Percentiles rank a stretch among this genome's conserved stretches.
Conservation (phyloP, 2,113 vertebrate genomes). For the Leptobrachium leishanense region DNA sequence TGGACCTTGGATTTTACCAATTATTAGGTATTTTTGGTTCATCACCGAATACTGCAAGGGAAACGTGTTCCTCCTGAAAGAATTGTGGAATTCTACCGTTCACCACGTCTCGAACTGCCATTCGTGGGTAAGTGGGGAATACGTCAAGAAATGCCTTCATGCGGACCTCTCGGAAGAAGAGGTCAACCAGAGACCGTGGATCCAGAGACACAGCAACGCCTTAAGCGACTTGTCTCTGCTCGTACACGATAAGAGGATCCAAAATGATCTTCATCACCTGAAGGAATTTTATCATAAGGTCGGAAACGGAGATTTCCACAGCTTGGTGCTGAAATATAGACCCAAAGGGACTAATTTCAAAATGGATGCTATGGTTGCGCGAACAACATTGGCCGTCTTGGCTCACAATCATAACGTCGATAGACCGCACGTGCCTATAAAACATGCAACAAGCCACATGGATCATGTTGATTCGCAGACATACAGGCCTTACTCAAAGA, state of each 20-base stretch:
- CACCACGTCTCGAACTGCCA: neutral
- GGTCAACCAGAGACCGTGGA: neutral
- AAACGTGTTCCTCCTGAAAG: neutral
- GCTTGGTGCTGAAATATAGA: neutral
- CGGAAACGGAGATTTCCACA: neutral
- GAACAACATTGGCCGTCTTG: neutral
- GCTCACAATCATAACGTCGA: neutral
- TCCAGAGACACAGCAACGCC: neutral
- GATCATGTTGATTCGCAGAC: no score
- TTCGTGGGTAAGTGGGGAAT: neutral
- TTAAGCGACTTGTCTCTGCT: neutral
- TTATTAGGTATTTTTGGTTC: neutral
- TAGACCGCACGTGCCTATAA: no score
- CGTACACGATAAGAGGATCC: neutral
- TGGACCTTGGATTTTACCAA: neutral
- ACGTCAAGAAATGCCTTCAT: neutral
- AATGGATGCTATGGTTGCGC: neutral
- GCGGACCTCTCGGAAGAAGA: neutral
- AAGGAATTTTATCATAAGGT: neutral
- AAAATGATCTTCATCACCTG: neutral
- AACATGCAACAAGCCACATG: no score
- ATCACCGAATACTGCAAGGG: neutral
- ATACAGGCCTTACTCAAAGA: no score
- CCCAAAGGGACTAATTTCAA: neutral
- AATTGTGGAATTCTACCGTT: neutral